These are phyloP conservation scores for Cheilinus undulatus DNA, from an alignment of 2,113 vertebrate species.

Conservation along the genomic window DNA sequence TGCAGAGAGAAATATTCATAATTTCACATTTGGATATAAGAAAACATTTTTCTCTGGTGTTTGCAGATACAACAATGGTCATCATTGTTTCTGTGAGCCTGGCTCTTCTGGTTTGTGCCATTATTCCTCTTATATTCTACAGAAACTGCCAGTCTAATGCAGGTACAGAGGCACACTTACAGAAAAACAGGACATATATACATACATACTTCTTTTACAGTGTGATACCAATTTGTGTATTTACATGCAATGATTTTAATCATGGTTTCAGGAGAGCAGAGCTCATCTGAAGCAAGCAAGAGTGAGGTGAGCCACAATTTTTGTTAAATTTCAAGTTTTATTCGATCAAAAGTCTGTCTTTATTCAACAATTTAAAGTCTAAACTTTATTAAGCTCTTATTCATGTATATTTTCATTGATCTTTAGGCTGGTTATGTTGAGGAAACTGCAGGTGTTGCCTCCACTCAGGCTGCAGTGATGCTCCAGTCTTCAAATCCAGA, in stretches of 20 bases:
- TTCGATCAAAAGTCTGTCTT: too few species aligned
- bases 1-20: too few species aligned
- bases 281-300: slow-evolving; percentile 11
- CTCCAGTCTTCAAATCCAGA: slow-evolving; percentile 42
- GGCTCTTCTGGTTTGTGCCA: slow-evolving; percentile 69
- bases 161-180: slow-evolving; percentile 34
- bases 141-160: slow-evolving; percentile 50
- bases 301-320: slow-evolving; percentile 45
- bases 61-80: slow-evolving; percentile 67
- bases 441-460: slow-evolving; percentile 18
- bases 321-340: too few species aligned
- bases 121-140: slow-evolving; percentile 75
- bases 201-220: background rate
- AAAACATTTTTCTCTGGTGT: too few species aligned
- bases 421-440: slow-evolving; percentile 46
- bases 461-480: slow-evolving; percentile 13
- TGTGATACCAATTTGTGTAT: background rate
- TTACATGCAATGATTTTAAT: background rate
- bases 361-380: too few species aligned
- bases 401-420: background rate
- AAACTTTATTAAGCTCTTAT: too few species aligned
- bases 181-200: background rate
- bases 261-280: slow-evolving; percentile 32
- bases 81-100: slow-evolving; percentile 67
- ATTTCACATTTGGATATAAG: too few species aligned